A percentile compares a stretch with the other conserved stretches of the same genome.
phyloP scores from a whole-genome alignment of 2,113 vertebrate genomes.

The Periophthalmus modestus region DNA sequence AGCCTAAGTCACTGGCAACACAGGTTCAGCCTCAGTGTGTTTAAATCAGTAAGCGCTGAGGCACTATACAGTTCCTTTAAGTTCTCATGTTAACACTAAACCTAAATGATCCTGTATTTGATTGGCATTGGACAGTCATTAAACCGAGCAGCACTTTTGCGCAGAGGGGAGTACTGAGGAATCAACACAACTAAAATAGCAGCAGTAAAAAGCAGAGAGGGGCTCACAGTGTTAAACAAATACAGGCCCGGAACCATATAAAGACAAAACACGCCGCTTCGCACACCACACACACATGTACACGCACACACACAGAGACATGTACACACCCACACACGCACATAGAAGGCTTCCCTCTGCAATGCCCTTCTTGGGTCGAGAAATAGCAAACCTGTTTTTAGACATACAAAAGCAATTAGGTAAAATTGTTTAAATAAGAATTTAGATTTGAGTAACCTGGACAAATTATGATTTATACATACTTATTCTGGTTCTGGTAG shows the following conservation, averaged over 20 bases:
- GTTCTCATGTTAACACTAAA: background rate
- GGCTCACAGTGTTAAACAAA: conserved; percentile 39
- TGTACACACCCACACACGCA: background rate
- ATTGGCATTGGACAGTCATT: background rate
- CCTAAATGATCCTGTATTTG: background rate
- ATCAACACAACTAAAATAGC: conserved; percentile 1
- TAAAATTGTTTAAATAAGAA: background rate
- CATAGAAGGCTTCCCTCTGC: conserved; percentile 7
- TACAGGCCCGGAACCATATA: conserved; percentile 61
- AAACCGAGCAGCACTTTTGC: background rate
- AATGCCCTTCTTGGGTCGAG: conserved; percentile 8
- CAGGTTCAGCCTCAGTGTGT: too few relatives aligned
- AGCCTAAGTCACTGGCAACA: too few relatives aligned
- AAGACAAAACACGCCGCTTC: conserved; percentile 65
- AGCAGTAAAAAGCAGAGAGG: conserved; percentile 3
- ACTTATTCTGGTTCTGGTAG: too few relatives aligned
- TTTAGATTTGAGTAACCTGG: background rate
- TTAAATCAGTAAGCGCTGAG: too few relatives aligned
- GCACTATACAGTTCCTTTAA: background rate
- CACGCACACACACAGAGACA: too few relatives aligned
- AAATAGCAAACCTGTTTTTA: background rate
- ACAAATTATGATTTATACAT: background rate
- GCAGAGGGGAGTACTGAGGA: background rate
- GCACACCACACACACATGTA: conserved; percentile 4
- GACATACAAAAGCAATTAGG: background rate